A percentile compares a stretch with the other conserved stretches of the same genome.
phyloP scores from a whole-genome alignment of 2,888 invertebrate genomes.

The Galeopsomyia nigrocyanea region DNA sequence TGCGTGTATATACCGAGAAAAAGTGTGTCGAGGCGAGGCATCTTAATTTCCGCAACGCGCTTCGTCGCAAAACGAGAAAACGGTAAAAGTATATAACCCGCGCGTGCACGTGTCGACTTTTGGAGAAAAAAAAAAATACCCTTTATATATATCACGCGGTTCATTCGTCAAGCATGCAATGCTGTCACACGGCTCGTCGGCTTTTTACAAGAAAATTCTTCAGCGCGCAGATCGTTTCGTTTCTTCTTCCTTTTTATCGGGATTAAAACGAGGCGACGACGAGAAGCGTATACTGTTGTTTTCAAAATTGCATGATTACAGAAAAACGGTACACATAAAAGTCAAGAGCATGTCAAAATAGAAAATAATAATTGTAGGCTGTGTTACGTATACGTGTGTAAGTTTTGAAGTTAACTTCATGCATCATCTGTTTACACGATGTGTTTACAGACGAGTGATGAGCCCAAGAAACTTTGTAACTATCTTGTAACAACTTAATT shows the following conservation, averaged over 20 bases:
- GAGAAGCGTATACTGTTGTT: background rate
- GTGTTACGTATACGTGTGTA: no score
- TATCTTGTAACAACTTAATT: no score
- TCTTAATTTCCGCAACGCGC: slow-evolving; percentile 8
- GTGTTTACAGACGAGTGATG: no score
- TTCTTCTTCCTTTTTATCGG: background rate
- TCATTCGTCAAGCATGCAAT: slow-evolving; percentile 60
- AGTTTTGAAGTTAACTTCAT: no score
- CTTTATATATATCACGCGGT: slow-evolving; percentile 45
- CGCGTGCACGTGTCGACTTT: no score
- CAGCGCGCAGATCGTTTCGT: background rate
- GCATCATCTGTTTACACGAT: no score
- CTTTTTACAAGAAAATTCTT: slow-evolving; percentile 15
- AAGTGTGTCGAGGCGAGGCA: slow-evolving; percentile 28
- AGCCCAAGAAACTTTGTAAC: no score
- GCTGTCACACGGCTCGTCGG: slow-evolving; percentile 44
- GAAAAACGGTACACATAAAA: no score
- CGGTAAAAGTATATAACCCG: background rate
- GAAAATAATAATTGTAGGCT: no score
- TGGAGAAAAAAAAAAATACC: background rate
- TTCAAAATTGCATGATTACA: background rate
- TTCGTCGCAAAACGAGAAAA: slow-evolving; percentile 22
- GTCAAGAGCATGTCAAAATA: no score
- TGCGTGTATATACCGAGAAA: slow-evolving; percentile 12
- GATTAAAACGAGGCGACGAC: no score